A percentile compares a stretch with the other conserved stretches of the same genome.
phyloP scores from a whole-genome alignment of 2,797 vertebrate genomes.

The Varecia variegata region DNA sequence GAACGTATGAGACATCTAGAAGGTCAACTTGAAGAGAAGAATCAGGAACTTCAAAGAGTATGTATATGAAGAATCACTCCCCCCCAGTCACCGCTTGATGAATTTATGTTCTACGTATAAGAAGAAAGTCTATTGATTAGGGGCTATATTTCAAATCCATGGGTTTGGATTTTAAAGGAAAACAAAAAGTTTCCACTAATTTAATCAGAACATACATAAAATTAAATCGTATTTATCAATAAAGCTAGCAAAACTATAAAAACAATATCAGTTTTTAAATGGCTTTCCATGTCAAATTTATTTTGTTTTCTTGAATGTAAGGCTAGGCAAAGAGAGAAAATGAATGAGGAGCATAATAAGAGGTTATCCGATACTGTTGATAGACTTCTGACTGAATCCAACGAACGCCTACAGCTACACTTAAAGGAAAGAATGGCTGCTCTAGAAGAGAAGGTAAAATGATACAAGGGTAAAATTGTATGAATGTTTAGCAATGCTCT shows the following conservation, averaged over 20 bases:
- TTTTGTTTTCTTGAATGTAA: constrained; percentile 76
- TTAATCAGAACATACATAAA: neutral
- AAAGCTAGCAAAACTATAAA: neutral
- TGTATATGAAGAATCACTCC: constrained; percentile 60
- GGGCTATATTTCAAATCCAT: neutral
- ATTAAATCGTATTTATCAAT: neutral
- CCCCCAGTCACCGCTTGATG: neutral
- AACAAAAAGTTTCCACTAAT: neutral
- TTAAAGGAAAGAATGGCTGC: constrained; percentile 98
- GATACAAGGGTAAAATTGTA: neutral
- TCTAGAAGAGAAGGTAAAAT: constrained; percentile 95
- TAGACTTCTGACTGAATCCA: constrained; percentile 96
- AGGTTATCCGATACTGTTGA: constrained; percentile 98
- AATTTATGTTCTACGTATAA: neutral
- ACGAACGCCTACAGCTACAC: constrained; percentile 97
- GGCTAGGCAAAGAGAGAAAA: constrained; percentile 99
- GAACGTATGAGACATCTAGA: constrained; percentile 98
- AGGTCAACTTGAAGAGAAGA: constrained; percentile 99
- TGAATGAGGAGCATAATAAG: constrained; percentile 99
- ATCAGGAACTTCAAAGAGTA: constrained; percentile 99
- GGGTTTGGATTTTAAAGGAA: neutral
- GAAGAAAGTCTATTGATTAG: neutral
- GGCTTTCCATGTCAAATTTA: neutral
- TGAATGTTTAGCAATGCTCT: neutral
- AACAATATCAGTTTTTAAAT: neutral